phyloP scores from a whole-genome alignment of 2,797 vertebrate genomes.

The Cryptoblepharus egeriae region DNA sequence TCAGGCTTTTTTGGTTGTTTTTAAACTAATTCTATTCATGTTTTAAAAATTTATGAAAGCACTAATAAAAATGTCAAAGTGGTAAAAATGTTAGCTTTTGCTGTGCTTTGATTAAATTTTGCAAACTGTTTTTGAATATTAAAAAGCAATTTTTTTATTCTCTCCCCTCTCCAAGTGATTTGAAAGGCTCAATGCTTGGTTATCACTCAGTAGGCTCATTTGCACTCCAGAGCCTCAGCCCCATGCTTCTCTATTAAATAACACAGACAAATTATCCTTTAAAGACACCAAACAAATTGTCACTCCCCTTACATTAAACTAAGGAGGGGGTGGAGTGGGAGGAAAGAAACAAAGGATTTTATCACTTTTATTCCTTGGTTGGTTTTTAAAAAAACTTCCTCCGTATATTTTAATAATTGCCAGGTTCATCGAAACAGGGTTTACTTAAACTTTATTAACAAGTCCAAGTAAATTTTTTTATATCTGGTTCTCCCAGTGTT shows the following conservation, averaged over 20 bases:
- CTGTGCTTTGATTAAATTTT: slow-evolving; percentile 87
- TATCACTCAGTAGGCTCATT: slow-evolving; percentile 81
- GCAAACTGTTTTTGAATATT: slow-evolving; percentile 88
- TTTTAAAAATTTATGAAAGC: slow-evolving; percentile 88
- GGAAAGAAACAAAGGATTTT: slow-evolving; percentile 74
- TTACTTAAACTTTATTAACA: slow-evolving; percentile 74
- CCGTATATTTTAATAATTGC: slow-evolving; percentile 73
- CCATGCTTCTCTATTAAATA: slow-evolving; percentile 87
- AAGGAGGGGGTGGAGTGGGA: slow-evolving; percentile 60
- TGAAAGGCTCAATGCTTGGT: slow-evolving; percentile 77
- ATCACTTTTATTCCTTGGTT: slow-evolving; percentile 65
- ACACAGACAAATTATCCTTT: slow-evolving; percentile 85
- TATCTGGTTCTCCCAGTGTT: slow-evolving; percentile 61
- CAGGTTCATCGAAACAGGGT: slow-evolving; percentile 63
- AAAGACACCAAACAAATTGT: slow-evolving; percentile 87
- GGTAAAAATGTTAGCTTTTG: slow-evolving; percentile 88
- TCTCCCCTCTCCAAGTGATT: slow-evolving; percentile 77
- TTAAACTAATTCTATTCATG: slow-evolving; percentile 86
- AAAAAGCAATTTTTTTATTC: slow-evolving; percentile 84
- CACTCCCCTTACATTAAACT: slow-evolving; percentile 79
- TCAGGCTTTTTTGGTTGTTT: slow-evolving; percentile 80
- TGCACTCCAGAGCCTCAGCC: slow-evolving; percentile 82
- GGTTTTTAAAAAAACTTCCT: slow-evolving; percentile 62
- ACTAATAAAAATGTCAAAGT: slow-evolving; percentile 87
- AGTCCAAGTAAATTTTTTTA: slow-evolving; percentile 66